Percentiles rank a stretch among this genome's conserved stretches.
phyloP scores from a whole-genome alignment of 2,888 invertebrate genomes.

The Ormyrus labotus region DNA sequence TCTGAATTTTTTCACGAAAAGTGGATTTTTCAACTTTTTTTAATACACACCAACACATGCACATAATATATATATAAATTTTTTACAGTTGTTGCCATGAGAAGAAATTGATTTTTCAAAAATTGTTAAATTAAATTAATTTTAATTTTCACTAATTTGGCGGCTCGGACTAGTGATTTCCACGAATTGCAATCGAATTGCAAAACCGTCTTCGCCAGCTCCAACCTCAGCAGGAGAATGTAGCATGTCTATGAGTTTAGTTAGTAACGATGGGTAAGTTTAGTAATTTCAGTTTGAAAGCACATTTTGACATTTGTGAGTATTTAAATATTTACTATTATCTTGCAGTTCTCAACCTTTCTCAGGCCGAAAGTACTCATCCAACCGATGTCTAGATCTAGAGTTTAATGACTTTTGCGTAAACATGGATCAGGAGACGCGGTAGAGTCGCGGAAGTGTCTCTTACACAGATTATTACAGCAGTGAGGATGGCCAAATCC shows the following conservation, averaged over 20 bases:
- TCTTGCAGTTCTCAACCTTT: constrained; percentile 63
- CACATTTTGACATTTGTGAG: not conserved
- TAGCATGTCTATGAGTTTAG: constrained; percentile 81
- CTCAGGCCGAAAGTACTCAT: constrained; percentile 78
- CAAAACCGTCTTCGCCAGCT: constrained; percentile 90
- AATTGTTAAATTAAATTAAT: no score
- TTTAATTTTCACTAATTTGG: no score
- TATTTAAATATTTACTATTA: not conserved
- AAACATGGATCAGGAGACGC: constrained; percentile 68
- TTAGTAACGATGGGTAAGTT: constrained; percentile 80
- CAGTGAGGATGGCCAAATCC: constrained; percentile 73
- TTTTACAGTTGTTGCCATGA: no score
- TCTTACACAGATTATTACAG: constrained; percentile 75
- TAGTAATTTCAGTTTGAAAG: not conserved
- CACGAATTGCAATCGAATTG: no score
- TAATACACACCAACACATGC: no score
- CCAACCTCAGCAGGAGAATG: constrained; percentile 78
- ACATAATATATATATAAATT: no score
- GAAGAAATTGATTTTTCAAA: no score
- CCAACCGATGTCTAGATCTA: constrained; percentile 77
- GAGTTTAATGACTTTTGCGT: constrained; percentile 76
- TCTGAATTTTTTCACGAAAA: no score
- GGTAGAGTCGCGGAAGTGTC: constrained; percentile 72
- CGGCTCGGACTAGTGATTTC: no score
- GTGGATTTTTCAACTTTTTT: no score